Evolutionary conservation across 2,888 invertebrate genomes (phyloP).

Genomic region (Operophtera brumata): DNA sequence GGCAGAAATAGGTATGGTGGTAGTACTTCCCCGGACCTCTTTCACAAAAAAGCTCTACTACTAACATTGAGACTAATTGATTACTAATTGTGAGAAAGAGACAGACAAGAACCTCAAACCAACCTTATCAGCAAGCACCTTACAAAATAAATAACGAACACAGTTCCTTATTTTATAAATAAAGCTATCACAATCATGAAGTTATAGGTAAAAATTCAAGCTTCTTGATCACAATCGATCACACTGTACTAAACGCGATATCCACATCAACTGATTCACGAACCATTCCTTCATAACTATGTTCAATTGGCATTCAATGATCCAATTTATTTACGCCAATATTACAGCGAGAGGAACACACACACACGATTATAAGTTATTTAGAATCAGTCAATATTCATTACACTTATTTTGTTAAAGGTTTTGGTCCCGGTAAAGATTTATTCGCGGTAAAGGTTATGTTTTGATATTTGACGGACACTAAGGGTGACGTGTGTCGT

Average conservation of each 20-base stretch:
- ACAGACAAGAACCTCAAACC: conserved; percentile 40
- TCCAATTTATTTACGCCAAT: conserved; percentile 39
- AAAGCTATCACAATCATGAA: too few species aligned
- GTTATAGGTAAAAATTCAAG: too few species aligned
- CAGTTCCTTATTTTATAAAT: neutral
- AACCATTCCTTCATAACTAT: conserved; percentile 15
- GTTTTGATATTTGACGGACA: conserved; percentile 8
- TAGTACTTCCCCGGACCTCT: too few species aligned
- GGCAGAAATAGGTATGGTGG: too few species aligned
- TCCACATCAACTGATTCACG: conserved; percentile 10
- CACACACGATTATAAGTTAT: conserved; percentile 9
- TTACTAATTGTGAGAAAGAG: conserved; percentile 36
- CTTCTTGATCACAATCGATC: too few species aligned
- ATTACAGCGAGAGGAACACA: conserved; percentile 3
- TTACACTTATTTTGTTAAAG: conserved; percentile 22
- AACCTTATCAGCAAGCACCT: conserved; percentile 8
- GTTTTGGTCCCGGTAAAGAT: conserved; percentile 13
- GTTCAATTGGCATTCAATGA: conserved; percentile 45
- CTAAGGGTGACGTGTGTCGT: conserved; percentile 7
- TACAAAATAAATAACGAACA: conserved; percentile 6
- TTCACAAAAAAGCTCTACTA: too few species aligned
- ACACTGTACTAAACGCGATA: neutral
- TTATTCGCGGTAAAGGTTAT: conserved; percentile 10
- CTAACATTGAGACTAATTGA: too few species aligned
- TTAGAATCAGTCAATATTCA: conserved; percentile 20